A percentile compares a stretch with the other conserved stretches of the same genome.
Conservation (phyloP, 2,797 vertebrate genomes). For the Hyperoplus immaculatus region DNA sequence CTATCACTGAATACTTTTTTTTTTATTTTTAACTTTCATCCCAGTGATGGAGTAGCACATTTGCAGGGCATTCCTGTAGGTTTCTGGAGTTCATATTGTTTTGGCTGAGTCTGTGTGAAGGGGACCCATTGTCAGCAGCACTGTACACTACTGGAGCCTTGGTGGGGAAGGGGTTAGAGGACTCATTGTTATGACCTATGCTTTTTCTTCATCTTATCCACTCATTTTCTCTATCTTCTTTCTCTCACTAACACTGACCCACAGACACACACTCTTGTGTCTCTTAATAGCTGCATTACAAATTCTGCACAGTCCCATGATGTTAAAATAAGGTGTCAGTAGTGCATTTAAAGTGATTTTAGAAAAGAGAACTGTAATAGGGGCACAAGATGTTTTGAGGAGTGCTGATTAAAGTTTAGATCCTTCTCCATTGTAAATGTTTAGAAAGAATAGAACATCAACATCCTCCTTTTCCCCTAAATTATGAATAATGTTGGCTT, state of each 20-base stretch:
- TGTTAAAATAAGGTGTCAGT: not conserved
- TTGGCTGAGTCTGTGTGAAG: slow-evolving; percentile 36
- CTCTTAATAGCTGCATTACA: not conserved
- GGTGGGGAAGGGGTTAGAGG: slow-evolving; percentile 75
- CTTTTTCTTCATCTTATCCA: slow-evolving; percentile 32
- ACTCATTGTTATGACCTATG: slow-evolving; percentile 68
- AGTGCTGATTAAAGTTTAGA: not conserved
- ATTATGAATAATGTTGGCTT: not conserved
- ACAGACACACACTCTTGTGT: not conserved
- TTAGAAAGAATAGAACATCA: not conserved
- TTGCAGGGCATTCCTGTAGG: slow-evolving; percentile 52
- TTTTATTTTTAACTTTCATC: slow-evolving; percentile 28
- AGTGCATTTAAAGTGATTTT: not conserved
- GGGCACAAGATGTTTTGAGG: not conserved
- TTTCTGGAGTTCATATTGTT: slow-evolving; percentile 46
- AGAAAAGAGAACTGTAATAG: not conserved
- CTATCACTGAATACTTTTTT: not conserved
- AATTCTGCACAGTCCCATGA: not conserved
- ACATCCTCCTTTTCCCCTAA: not conserved
- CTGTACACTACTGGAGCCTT: slow-evolving; percentile 51
- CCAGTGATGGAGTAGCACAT: slow-evolving; percentile 11
- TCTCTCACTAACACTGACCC: not conserved
- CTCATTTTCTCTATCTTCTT: not conserved
- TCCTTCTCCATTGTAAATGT: too few relatives aligned
- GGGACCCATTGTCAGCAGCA: slow-evolving; percentile 73